phyloP scores from a whole-genome alignment of 2,113 vertebrate species.

The Irena cyanogastra region DNA sequence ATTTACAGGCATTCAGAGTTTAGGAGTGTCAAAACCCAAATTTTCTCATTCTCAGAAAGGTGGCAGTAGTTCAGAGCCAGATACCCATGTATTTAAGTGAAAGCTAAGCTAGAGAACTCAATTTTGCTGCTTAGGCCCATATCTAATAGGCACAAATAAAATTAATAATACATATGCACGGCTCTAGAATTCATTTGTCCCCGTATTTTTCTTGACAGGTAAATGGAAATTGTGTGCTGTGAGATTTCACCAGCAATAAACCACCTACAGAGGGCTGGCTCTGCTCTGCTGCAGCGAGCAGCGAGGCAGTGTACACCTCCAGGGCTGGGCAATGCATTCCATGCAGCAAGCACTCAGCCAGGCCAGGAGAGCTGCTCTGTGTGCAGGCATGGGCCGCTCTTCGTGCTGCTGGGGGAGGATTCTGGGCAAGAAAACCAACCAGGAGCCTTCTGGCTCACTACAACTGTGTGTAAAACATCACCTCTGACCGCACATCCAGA shows the following conservation, averaged over 20 bases:
- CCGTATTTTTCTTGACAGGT: slow-evolving; percentile 50
- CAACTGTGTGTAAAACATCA: neutral
- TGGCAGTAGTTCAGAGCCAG: neutral
- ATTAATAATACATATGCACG: slow-evolving; percentile 55
- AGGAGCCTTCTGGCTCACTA: neutral
- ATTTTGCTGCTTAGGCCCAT: neutral
- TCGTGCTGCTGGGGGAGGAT: neutral
- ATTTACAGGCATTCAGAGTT: neutral
- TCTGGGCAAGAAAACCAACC: neutral
- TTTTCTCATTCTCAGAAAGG: neutral
- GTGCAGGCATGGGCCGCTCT: accelerated
- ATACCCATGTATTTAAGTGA: neutral
- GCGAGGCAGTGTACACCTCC: neutral
- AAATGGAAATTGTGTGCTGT: slow-evolving; percentile 2
- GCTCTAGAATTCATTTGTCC: slow-evolving; percentile 50
- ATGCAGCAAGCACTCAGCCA: neutral
- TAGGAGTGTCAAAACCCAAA: neutral
- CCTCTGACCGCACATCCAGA: accelerated
- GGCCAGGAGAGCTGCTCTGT: accelerated
- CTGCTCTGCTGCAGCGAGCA: neutral
- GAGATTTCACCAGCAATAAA: slow-evolving; percentile 33
- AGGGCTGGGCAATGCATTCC: neutral
- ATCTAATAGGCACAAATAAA: slow-evolving; percentile 51
- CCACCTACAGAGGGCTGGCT: slow-evolving; percentile 12
- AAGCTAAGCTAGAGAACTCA: neutral